These are phyloP conservation scores for Nephrotoma appendiculata DNA, from an alignment of 2,888 invertebrate genomes.

Conservation along the genomic window DNA sequence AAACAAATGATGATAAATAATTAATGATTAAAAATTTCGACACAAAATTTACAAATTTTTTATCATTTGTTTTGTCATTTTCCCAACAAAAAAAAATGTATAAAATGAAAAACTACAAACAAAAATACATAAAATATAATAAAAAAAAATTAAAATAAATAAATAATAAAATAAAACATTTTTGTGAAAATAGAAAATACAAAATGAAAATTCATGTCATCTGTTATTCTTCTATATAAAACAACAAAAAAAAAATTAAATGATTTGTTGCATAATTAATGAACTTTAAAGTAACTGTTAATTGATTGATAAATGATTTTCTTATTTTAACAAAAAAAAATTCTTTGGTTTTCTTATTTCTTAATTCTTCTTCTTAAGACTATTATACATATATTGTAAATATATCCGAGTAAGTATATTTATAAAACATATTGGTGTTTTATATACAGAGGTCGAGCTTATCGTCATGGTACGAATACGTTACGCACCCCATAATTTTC, in stretches of 20 bases:
- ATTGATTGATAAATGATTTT: conserved; percentile 6
- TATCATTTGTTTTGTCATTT: neutral
- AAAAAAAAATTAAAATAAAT: neutral
- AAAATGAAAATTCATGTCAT: neutral
- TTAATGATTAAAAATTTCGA: neutral
- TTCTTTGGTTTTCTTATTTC: neutral
- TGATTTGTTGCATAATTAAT: conserved; percentile 2
- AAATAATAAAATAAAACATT: neutral
- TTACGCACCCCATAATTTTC: conserved; percentile 8
- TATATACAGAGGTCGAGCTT: neutral
- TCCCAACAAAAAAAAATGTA: neutral
- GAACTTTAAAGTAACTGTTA: conserved; percentile 1
- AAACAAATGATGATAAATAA: neutral
- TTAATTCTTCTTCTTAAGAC: neutral
- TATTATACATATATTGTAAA: neutral
- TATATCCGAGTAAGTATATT: neutral
- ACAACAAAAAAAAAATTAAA: neutral
- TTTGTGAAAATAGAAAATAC: neutral
- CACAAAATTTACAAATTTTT: neutral
- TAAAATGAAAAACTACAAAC: neutral
- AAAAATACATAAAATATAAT: neutral
- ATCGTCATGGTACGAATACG: neutral
- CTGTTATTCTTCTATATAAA: neutral
- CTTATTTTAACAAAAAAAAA: conserved; percentile 2
- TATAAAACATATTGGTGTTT: neutral